Evolutionary conservation across 2,797 vertebrate genomes (phyloP).

Genomic region (Sitta carolinensis): DNA sequence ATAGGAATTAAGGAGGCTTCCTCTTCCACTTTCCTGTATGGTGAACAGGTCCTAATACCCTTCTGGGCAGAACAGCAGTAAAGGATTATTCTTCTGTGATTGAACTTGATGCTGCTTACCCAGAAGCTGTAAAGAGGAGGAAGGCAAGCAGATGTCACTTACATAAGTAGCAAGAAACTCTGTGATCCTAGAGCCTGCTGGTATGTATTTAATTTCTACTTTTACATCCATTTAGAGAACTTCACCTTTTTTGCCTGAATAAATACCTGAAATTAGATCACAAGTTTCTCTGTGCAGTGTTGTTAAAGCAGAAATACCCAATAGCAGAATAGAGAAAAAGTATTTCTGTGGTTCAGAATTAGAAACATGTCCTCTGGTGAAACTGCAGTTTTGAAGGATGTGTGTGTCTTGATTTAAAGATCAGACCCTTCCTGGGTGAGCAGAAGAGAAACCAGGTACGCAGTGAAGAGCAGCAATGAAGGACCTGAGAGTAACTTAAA

Average conservation of each 20-base stretch:
- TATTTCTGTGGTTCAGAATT: neutral
- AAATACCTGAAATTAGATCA: neutral
- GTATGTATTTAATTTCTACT: neutral
- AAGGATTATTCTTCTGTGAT: constrained; percentile 15
- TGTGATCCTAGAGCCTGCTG: neutral
- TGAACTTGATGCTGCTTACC: constrained; percentile 13
- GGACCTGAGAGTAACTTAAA: neutral
- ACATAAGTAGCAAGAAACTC: constrained; percentile 5
- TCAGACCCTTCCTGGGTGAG: neutral
- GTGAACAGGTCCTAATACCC: neutral
- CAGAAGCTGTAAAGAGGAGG: constrained; percentile 9
- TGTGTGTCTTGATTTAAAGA: neutral
- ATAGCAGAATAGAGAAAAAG: neutral
- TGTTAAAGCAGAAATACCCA: neutral
- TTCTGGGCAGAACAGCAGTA: neutral
- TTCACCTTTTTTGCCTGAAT: neutral
- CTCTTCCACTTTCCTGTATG: neutral
- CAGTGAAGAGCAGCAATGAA: neutral
- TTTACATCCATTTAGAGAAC: neutral
- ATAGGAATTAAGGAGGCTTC: neutral
- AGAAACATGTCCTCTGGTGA: neutral
- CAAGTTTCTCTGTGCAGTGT: neutral
- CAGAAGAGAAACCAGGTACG: neutral
- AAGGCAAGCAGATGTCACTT: constrained; percentile 32
- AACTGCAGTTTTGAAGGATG: neutral